Conservation (phyloP, 92 coral and sea anemone genomes). For the Parazoanthus atlanticus region DNA sequence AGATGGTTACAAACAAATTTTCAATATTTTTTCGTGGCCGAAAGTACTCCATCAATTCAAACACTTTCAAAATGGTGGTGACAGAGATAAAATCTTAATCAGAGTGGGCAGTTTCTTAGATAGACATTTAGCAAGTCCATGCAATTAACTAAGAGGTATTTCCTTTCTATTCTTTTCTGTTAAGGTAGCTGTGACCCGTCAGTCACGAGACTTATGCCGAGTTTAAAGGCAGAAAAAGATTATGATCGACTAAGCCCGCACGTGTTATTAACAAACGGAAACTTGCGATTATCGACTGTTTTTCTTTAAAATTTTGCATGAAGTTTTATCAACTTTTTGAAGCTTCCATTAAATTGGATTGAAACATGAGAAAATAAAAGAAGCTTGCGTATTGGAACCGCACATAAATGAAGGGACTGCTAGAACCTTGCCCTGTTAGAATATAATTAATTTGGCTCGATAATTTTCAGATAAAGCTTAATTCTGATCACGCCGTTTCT, state of each 20-base stretch:
- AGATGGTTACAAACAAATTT: background rate
- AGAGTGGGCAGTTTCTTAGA: background rate
- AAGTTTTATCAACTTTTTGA: slow-evolving; percentile 5
- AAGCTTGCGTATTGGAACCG: background rate
- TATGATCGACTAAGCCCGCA: background rate
- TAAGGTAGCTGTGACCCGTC: background rate
- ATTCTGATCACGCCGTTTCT: background rate
- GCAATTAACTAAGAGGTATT: background rate
- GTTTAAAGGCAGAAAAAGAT: background rate
- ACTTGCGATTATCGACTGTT: slow-evolving; percentile 18
- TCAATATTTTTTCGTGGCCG: background rate
- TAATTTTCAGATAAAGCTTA: background rate
- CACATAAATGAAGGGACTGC: background rate
- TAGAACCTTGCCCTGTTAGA: background rate
- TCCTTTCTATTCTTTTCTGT: background rate
- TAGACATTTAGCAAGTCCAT: background rate
- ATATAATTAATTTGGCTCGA: too few relatives aligned
- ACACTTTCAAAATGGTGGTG: too few relatives aligned
- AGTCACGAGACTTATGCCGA: background rate
- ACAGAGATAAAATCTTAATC: too few relatives aligned
- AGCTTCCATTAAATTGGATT: slow-evolving; percentile 12
- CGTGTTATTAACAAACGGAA: slow-evolving; percentile 31
- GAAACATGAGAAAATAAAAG: slow-evolving; percentile 19
- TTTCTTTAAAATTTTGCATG: background rate
- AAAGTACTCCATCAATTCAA: background rate